Percentiles rank a stretch among this genome's conserved stretches.
Evolutionary conservation across 2,113 vertebrate species (phyloP).

Genomic region (Chelonoidis abingdonii): DNA sequence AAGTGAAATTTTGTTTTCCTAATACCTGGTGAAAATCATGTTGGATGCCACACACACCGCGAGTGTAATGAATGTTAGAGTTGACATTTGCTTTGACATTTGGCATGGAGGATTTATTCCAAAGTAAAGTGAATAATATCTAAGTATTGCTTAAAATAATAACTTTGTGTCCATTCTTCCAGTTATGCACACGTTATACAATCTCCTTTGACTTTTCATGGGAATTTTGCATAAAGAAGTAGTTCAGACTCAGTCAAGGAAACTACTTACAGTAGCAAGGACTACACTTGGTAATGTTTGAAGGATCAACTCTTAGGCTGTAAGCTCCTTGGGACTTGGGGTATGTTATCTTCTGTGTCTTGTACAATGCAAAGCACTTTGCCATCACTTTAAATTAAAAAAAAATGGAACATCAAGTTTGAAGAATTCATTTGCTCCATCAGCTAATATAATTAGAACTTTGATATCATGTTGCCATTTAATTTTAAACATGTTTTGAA

Average conservation of each 20-base stretch:
- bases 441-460: rapidly evolving
- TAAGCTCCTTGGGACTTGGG: background rate
- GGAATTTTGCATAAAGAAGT: background rate
- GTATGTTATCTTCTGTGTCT: background rate
- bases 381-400: background rate
- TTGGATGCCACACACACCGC: rapidly evolving
- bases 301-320: rapidly evolving
- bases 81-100: rapidly evolving
- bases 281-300: background rate
- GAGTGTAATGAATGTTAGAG: rapidly evolving
- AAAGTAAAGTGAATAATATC: background rate
- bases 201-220: background rate
- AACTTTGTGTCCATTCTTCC: background rate
- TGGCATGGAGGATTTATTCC: rapidly evolving
- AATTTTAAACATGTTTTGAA: background rate
- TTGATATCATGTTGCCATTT: background rate
- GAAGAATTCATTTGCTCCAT: background rate
- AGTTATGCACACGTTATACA: rapidly evolving
- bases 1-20: background rate
- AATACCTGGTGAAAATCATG: rapidly evolving
- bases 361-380: background rate
- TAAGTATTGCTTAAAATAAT: background rate
- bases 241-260: background rate
- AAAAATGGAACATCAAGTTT: background rate
- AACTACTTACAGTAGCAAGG: background rate